Evolutionary conservation across 1,140 invertebrate genomes (phyloP).

Genomic region (Patella vulgata): DNA sequence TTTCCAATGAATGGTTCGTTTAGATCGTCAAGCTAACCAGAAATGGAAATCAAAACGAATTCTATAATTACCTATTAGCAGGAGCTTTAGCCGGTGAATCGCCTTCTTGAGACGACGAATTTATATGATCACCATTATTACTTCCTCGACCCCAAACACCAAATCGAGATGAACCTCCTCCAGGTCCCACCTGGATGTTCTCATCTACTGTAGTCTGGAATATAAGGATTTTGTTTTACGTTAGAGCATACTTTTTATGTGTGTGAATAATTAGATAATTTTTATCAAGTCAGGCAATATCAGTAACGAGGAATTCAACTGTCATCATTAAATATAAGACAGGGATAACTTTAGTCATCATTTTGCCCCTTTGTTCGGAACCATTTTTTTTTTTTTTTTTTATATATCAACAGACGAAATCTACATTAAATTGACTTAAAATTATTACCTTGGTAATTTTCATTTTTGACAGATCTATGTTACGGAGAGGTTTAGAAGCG

Average conservation of each 20-base stretch:
- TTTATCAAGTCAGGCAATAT: neutral
- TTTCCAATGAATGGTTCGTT: neutral
- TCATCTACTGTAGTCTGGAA: conserved; percentile 61
- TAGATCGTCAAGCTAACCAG: neutral
- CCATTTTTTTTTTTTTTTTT: too few species aligned
- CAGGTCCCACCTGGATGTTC: conserved; percentile 66
- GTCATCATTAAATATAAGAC: too few species aligned
- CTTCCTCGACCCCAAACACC: conserved; percentile 63
- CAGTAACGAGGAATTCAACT: too few species aligned
- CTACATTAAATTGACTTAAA: neutral
- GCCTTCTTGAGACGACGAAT: conserved; percentile 49
- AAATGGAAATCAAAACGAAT: neutral
- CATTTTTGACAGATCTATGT: conserved; percentile 62
- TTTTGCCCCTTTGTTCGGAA: too few species aligned
- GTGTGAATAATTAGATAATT: neutral
- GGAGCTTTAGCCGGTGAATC: conserved; percentile 49
- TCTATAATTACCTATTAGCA: conserved; percentile 64
- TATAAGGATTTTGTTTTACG: conserved; percentile 17
- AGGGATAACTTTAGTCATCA: too few species aligned
- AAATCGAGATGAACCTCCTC: conserved; percentile 56
- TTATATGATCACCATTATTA: conserved; percentile 62
- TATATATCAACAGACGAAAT: too few species aligned
- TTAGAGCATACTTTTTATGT: neutral
- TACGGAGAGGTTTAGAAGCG: conserved; percentile 33
- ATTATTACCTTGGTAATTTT: conserved; percentile 60